Base-by-base conservation (phyloP, 1,140 invertebrate genomes). In the Drosophila lini region DNA sequence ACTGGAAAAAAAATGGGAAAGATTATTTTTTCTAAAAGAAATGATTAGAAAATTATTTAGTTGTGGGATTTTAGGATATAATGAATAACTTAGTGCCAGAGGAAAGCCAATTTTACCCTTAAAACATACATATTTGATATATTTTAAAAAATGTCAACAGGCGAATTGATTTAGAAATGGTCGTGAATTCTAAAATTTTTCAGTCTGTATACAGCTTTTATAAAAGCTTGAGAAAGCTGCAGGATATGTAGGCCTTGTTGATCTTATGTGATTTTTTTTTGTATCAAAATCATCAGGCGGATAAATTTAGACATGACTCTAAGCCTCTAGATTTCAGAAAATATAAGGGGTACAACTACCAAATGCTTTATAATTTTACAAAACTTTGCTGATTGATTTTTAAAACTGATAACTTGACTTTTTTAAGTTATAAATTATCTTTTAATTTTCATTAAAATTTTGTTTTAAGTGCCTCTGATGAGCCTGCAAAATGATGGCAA, bases 401-500 rank as follows among this genome's bases (percentile, higher is more conserved):
- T 5, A 7, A 15, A 25, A 1, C 2, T 13, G 1, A 22, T 22
- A 45, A 44, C 19, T 5, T 6, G 19, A 45, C 1, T 25, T 15
- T 25, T 0, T 22, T 22, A 2, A 2, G 22, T 22, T 22, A 22
- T 22, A 22, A 22, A 22, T 22, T 2, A 22, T 22, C 22, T 10
- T 16, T 50, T 47, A 3, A 47, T 38, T 9, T 22, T 16, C 0
- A 32, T 8, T 6, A 5, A 15, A 1, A 10, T 13, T n/a, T 47
- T 50, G 19, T 11, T n/a, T 11, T 2, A 56, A 53, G 55, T 45
- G 41, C 6, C 16, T 22, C 9, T 52, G 44, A 31, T 67, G 42
- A 5, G 25, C 15, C 38, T 32, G 55, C 31, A 40, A 36, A 59
- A 59, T 64, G 61, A 55, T 56, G 61, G 62, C 62, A 65, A 58